Base-by-base conservation (phyloP, 2,797 vertebrate genomes). In the Cossypha dichroa region DNA sequence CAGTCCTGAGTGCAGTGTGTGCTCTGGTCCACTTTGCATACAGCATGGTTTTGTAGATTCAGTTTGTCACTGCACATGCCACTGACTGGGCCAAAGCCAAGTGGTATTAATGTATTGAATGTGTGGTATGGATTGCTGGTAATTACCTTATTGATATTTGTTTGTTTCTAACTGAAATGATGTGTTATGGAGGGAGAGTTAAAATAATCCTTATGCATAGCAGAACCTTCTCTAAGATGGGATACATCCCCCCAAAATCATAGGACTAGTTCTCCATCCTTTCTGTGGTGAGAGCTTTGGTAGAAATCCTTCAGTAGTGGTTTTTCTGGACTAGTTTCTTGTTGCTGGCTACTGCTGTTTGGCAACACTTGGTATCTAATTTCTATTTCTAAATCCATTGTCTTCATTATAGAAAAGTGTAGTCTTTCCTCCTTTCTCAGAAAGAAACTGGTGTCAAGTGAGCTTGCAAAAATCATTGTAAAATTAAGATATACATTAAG, bases 401-500 rank as follows among this genome's bases (percentile, higher is more conserved):
- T 77, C 46, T 88, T 95, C 15, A 34, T 46, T 68, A 54, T 18
- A 13, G 46, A 80, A 80, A 85, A 88, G 36, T 78, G 56, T 17
- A 85, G 54, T 52, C 48, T 74, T 72, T 94, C 14, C 56, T 88
- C 18, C 62, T 84, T 83, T 69, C 62, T 84, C 23, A 31, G 20
- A 87, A 88, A 88, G 40, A 87, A 85, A 51, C 31, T n/a, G 9
- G 60, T 94, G 78, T 94, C 92, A 74, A 95, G 85, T 80, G 95
- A 93, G 54, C 33, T 91, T 85, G 58, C 49, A 85, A 90, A 93
- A 94, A 62, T 78, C 81, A 41, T 73, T 88, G 75, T 90, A 85
- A 95, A 95, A 93, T 72, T 66, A 91, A 94, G 62, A 48, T 88
- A 75, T 19, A 26, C 46, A 18, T 91, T 96, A 94, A 91, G 34